Percentiles rank a stretch among this genome's conserved stretches.
Evolutionary conservation across 2,888 invertebrate genomes (phyloP).

Genomic region (Bombylius major): DNA sequence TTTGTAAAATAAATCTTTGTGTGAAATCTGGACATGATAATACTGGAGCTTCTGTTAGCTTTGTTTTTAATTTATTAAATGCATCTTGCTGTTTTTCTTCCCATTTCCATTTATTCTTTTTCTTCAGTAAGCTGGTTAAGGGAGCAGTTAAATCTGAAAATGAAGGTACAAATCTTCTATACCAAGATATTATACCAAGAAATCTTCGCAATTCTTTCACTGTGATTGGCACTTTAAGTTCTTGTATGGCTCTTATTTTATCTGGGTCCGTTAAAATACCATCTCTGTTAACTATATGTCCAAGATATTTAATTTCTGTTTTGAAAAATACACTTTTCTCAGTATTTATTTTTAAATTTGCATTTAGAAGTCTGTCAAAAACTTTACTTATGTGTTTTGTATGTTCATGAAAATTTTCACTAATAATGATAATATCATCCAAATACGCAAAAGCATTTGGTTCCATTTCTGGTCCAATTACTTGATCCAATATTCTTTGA

Average conservation of each 20-base stretch:
- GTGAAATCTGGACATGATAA: constrained; percentile 1
- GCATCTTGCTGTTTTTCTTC: not conserved
- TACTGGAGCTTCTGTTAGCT: not conserved
- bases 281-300: constrained; percentile 2
- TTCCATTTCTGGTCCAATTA: not conserved
- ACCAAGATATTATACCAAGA: not conserved
- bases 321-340: not conserved
- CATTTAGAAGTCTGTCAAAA: not conserved
- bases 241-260: not conserved
- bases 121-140: not conserved
- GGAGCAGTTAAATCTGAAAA: not conserved
- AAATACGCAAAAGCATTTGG: constrained; percentile 3
- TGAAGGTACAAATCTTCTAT: constrained; percentile 1
- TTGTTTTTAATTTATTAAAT: not conserved
- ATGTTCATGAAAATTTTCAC: constrained; percentile 1
- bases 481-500: not conserved
- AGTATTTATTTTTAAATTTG: not conserved
- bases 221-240: not conserved
- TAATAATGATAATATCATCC: constrained; percentile 4
- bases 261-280: not conserved
- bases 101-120: constrained; percentile 1
- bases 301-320: constrained; percentile 2
- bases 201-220: too few species aligned
- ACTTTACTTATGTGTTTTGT: not conserved
- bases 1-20: not conserved